Conservation (phyloP, 1,140 invertebrate species). For the Anthonomus grandis region DNA sequence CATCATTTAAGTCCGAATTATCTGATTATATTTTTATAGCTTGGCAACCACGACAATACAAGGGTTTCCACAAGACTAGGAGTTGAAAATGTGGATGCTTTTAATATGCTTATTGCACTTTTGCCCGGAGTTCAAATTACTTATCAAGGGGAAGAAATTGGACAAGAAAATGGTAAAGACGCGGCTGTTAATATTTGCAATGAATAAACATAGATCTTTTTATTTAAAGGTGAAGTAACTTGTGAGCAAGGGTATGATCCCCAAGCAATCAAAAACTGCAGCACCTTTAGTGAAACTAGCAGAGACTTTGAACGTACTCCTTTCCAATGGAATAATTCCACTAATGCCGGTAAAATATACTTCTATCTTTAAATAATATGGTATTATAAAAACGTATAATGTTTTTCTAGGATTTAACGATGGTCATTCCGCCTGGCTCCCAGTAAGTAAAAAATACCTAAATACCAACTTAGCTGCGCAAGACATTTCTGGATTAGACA, state of each 20-base stretch:
- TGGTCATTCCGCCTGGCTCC: slow-evolving; percentile 60
- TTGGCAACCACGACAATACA: slow-evolving; percentile 55
- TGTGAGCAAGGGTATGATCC: slow-evolving; percentile 53
- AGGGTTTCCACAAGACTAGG: slow-evolving; percentile 51
- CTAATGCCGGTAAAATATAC: slow-evolving; percentile 50
- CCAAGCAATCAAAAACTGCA: slow-evolving; percentile 48
- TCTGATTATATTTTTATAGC: slow-evolving; percentile 27
- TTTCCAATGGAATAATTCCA: slow-evolving; percentile 69
- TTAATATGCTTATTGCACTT: slow-evolving; percentile 52
- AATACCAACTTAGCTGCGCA: slow-evolving; percentile 52
- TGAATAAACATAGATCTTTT: slow-evolving; percentile 53
- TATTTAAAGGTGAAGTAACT: slow-evolving; percentile 47
- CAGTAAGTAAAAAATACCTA: slow-evolving; percentile 57
- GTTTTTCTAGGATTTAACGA: slow-evolving; percentile 58
- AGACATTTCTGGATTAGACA: slow-evolving; percentile 10
- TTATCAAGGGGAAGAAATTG: slow-evolving; percentile 78
- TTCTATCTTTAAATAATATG: too few species aligned
- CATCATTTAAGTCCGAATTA: background rate
- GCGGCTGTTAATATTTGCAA: too few species aligned
- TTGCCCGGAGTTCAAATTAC: slow-evolving; percentile 66
- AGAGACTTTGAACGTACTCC: slow-evolving; percentile 58
- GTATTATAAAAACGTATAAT: too few species aligned
- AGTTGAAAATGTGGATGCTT: slow-evolving; percentile 48
- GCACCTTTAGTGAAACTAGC: slow-evolving; percentile 30
- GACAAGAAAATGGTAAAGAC: slow-evolving; percentile 57